Evolutionary conservation across 35 echinoderm and acorn worm species (phyloP), one percentile per base, ranked within the genome.

Genomic region (Heliocidaris tuberculata): DNA sequence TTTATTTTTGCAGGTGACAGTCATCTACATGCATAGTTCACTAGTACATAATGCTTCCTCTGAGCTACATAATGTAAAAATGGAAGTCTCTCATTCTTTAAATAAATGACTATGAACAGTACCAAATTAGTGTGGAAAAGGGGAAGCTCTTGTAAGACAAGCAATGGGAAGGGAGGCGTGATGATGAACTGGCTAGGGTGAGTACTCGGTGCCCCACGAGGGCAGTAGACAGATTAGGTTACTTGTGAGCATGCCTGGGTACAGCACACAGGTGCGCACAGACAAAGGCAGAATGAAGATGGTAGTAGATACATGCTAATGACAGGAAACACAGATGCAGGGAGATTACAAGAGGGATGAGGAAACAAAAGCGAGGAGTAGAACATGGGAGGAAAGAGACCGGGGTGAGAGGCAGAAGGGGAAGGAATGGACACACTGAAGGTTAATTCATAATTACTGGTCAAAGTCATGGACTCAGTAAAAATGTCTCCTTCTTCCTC

Each of bases 151-250:
- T 78, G 65, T 27, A n/a, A 21, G 65, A 19, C 65, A 78, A 78
- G 65, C 65, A n/a, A 78, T 27, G 65, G 65, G 65, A 78, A 0
- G 65, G 27, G 65, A 78, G 65, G 65, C 65, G 65, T 78, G 65
- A 78, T 78, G 65, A 78, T 78, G 65, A 78, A 78, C 65, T 24
- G 27, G 65, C 65, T 78, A 78, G 65, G 65, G 65, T 78, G 65
- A 78, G 65, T n/a, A 78, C 65, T 78, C 65, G 65, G 65, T 78
- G 65, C 65, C 65, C 65, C 65, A 78, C 65, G 65, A 78, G 65
- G 65, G 65, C 65, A 78, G 65, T 78, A 78, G 65, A 24, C 21
- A 7, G 65, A 78, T 78, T 29, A 78, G 65, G 65, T 78, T 78
- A 78, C 65, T 21, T 8, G 65, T n/a, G 27, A 78, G 65, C 21